Evolutionary conservation across 2,888 invertebrate species (phyloP), one percentile per base, ranked within the genome.

Genomic region (Parascotia fuliginaria): DNA sequence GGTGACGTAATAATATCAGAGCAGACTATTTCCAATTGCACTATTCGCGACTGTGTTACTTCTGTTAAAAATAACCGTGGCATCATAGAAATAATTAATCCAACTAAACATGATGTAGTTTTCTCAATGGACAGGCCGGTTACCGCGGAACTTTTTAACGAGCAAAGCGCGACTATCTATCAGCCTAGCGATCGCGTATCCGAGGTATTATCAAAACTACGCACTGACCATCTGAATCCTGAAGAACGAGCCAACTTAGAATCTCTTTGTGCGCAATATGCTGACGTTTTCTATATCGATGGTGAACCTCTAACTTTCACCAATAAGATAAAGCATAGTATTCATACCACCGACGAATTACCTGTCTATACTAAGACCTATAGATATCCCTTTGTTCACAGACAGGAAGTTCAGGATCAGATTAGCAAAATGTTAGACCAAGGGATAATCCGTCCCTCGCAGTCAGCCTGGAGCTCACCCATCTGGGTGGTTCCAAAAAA

Each of bases 1-100:
- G 66, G 67, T 9, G 62, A 72, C 0, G 65, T 34, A 2, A 41
- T 58, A 4, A 27, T 71, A 14, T 14, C 24, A 0, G 43, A 63
- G 11, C 67, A 71, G 42, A 15, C 28, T 1, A 39, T 66, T 0
- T 69, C 38, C 6, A 70, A 69, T 31, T 73, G 70, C 13, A n/a
- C 0, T 1, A 14, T 43, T 0, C 1, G 13, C 11, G 42, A 42
- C 0, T 36, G 29, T 22, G 2, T 44, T 5, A 44, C 44, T 3
- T 22, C 3, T 0, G 5, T 44, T 4, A 22, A 19, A 11, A 9
- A 32, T 28, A 44, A 15, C n/a, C 19, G 44, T 1, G 44, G 31
- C 0, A 22, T n/a, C 2, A 0, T 29, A 11, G 28, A 43, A 14
- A 4, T 42, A 2, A 1, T 1, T 2, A 43, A 43, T 2, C 6